A percentile compares a stretch with the other conserved stretches of the same genome.
These are phyloP conservation scores for Thunnus albacares DNA, from an alignment of 2,797 vertebrate genomes.

Conservation along the genomic window DNA sequence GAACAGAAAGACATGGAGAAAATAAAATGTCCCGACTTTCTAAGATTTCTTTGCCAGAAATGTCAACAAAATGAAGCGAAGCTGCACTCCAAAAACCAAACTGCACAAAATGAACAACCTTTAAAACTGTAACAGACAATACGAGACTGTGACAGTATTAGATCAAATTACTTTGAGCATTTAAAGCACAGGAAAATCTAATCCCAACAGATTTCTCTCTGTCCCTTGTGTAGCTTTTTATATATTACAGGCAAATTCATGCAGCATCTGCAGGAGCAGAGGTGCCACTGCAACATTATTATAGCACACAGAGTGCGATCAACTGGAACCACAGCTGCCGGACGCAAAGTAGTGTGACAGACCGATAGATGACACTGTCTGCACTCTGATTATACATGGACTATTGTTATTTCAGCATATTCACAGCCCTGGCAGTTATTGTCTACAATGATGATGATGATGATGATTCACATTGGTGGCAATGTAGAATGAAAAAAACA, in stretches of 20 bases:
- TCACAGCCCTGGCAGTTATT: conserved; percentile 13
- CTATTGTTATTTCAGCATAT: conserved; percentile 34
- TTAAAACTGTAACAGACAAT: neutral
- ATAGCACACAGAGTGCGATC: conserved; percentile 55
- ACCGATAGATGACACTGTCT: conserved; percentile 49
- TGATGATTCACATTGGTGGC: neutral
- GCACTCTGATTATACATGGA: conserved; percentile 20
- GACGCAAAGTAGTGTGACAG: conserved; percentile 64
- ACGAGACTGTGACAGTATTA: neutral
- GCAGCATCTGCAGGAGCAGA: conserved; percentile 57
- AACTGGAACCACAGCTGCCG: conserved; percentile 80
- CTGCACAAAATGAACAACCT: neutral
- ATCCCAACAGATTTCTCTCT: conserved; percentile 60
- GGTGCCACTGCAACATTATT: conserved; percentile 60
- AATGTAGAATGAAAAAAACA: conserved; percentile 24
- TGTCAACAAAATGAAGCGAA: no score
- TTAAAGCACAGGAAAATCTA: conserved; percentile 46
- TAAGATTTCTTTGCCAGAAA: no score
- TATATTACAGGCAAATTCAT: conserved; percentile 78
- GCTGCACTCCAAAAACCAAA: neutral
- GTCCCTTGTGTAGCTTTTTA: conserved; percentile 72
- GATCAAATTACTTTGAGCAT: neutral
- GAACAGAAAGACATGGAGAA: no score
- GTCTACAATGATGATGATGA: conserved; percentile 11
- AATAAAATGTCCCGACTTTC: no score